Evolutionary conservation across 2,797 vertebrate species (phyloP), one percentile per base, ranked within the genome.

Genomic region (Phataginus tricuspis): DNA sequence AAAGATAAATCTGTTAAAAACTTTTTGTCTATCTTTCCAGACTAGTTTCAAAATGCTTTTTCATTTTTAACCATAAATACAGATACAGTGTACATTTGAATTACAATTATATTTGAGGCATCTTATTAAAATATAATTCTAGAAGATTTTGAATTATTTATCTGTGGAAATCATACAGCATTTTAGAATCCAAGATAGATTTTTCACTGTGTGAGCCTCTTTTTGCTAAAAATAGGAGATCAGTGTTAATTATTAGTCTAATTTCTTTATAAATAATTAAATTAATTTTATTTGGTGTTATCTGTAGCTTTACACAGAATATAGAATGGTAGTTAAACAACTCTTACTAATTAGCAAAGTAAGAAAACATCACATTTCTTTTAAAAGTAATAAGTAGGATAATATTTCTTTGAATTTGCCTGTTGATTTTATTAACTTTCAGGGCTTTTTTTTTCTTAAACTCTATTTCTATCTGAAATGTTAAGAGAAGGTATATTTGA

Each of bases 111-210:
- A 31, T 55, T 72, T 10, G 25, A 80, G 37, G 68, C 5, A 61
- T 83, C n/a, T 86, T 82, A 86, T 34, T 86, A 84, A 92, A 95
- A 45, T 75, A 57, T 77, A 91, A 45, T 92, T 91, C 57, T 97
- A 95, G 16, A 77, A 72, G n/a, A 49, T 95, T 93, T 96, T 34
- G 79, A 97, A 96, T 39, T 18, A 85, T 13, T 95, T 85, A 31
- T 82, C 0, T 68, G 61, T 57, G 37, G 0, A 42, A 29, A 0
- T 25, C 21, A 29, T 95, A 53, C 95, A 85, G 91, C 49, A 69
- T 21, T 75, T 2, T 51, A n/a, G 93, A 83, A 95, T 88, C n/a
- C 25, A 96, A 7, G 4, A 79, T 0, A 86, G 25, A 59, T 45
- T 79, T 83, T 93, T 66, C 49, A 90, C 4, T 0, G 0, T 80